Conservation (phyloP, 1,140 invertebrate species). For the Mactra quadrangularis region DNA sequence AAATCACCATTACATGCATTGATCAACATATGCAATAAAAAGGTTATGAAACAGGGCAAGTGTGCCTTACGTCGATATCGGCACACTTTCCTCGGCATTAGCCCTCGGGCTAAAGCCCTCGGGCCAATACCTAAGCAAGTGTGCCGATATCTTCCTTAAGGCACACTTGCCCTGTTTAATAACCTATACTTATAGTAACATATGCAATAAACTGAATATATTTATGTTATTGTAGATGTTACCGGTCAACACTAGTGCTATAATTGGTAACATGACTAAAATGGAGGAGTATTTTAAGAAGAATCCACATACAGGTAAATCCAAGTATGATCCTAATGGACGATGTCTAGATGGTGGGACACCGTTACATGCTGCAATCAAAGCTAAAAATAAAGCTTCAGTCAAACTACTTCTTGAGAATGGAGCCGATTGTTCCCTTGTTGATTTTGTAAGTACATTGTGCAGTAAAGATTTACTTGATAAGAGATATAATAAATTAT, state of each 20-base stretch:
- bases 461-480: neutral
- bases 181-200: no score
- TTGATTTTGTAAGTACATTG: conserved; percentile 60
- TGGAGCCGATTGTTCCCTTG: conserved; percentile 51
- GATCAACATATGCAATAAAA: no score
- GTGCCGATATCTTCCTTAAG: no score
- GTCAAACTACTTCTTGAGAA: conserved; percentile 63
- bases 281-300: conserved; percentile 27
- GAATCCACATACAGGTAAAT: conserved; percentile 31
- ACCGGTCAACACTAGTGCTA: neutral
- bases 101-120: no score
- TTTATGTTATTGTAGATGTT: conserved; percentile 34
- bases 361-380: conserved; percentile 39
- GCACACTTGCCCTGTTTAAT: no score
- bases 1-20: no score
- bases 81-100: no score
- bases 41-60: no score
- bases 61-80: no score
- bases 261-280: conserved; percentile 18
- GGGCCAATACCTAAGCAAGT: no score
- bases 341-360: conserved; percentile 44
- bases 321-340: conserved; percentile 33
- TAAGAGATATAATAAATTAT: neutral
- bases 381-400: conserved; percentile 42
- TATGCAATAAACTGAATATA: no score